Percentiles rank a stretch among this genome's conserved stretches.
Conservation (phyloP, 2,113 vertebrate species). For the Grammomys dolichurus region DNA sequence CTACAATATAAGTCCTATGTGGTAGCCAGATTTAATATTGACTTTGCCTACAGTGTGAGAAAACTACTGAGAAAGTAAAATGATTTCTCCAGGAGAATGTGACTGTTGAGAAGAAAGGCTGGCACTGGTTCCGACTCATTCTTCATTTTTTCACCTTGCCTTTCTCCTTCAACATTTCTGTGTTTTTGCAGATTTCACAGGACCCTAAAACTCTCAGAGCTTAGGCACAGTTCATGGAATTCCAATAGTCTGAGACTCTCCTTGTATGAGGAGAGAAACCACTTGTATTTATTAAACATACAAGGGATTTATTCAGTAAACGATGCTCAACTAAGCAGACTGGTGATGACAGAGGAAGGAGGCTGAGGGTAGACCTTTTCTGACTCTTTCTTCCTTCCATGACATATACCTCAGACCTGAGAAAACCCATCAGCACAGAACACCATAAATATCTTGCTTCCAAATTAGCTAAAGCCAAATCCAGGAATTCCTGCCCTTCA, state of each 20-base stretch:
- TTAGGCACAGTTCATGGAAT: background rate
- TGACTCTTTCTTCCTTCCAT: constrained; percentile 40
- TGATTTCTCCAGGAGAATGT: background rate
- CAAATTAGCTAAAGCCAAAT: background rate
- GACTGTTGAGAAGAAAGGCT: background rate
- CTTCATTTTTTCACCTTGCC: background rate
- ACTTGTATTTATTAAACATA: background rate
- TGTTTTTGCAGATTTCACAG: background rate
- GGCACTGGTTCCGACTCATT: background rate
- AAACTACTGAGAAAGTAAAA: background rate
- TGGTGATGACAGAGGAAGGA: background rate
- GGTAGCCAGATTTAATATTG: background rate
- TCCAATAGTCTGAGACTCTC: background rate
- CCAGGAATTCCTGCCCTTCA: background rate
- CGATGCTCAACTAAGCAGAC: background rate
- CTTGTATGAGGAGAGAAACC: background rate
- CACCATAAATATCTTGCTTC: background rate
- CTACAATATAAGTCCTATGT: background rate
- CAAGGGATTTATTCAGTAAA: background rate
- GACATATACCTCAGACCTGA: background rate
- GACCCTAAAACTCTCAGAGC: background rate
- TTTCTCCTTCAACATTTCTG: background rate
- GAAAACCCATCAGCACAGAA: constrained; percentile 3
- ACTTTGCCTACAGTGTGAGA: constrained; percentile 32
- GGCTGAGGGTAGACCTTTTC: background rate